Percentiles rank a stretch among this genome's conserved stretches.
These are phyloP conservation scores for Florisuga fusca DNA, from an alignment of 2,797 vertebrate genomes.

Conservation along the genomic window DNA sequence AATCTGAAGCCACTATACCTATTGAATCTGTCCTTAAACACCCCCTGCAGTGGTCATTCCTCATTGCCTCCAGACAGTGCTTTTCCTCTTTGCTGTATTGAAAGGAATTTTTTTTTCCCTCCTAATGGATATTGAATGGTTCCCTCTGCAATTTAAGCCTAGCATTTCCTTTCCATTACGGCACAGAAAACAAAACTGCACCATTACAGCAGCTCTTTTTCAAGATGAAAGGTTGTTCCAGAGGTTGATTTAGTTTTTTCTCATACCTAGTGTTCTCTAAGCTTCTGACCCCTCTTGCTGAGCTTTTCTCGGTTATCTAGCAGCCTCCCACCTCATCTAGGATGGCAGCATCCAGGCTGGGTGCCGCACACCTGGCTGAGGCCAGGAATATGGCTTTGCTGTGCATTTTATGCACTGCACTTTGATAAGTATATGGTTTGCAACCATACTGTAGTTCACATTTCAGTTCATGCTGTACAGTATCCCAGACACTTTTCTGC, in stretches of 20 bases:
- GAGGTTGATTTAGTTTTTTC: background rate
- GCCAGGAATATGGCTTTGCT: background rate
- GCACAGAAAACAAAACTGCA: background rate
- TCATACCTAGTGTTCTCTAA: background rate
- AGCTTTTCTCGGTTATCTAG: background rate
- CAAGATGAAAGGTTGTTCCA: background rate
- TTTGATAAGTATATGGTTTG: background rate
- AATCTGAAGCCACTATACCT: background rate
- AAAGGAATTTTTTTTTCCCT: background rate
- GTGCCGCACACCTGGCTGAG: background rate
- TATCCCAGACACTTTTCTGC: background rate
- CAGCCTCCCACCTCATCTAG: background rate
- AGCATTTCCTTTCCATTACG: background rate
- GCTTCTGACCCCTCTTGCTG: background rate
- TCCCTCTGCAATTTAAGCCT: background rate
- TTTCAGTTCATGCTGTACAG: background rate
- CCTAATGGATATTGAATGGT: background rate
- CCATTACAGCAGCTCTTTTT: background rate
- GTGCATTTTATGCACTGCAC: background rate
- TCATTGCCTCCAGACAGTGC: background rate
- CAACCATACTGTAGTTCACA: background rate
- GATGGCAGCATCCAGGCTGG: background rate
- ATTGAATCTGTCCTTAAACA: background rate
- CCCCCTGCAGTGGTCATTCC: background rate
- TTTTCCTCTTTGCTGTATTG: background rate